Conservation (phyloP, 2,888 invertebrate species). For the Habroteleia sp. region DNA sequence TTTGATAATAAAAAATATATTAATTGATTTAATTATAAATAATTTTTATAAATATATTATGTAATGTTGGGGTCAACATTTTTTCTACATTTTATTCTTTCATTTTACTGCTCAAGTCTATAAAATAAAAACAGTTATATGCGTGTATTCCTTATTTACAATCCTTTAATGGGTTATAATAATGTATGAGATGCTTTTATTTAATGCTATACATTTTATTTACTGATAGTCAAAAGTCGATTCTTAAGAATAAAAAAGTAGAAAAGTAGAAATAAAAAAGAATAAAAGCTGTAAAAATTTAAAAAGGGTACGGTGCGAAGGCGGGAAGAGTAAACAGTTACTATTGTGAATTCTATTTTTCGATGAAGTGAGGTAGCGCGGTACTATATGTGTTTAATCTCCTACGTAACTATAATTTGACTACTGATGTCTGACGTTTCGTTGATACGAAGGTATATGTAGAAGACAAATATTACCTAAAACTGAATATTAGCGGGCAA, state of each 20-base stretch:
- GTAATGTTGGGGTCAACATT: background rate
- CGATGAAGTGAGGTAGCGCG: constrained; percentile 47
- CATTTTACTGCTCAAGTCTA: background rate
- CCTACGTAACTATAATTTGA: too few relatives aligned
- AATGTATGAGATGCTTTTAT: constrained; percentile 11
- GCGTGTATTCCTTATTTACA: background rate
- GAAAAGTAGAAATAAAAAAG: too few relatives aligned
- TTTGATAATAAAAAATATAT: constrained; percentile 5
- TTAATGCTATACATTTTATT: constrained; percentile 8
- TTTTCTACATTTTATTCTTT: background rate
- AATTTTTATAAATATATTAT: background rate
- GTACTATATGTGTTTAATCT: too few relatives aligned
- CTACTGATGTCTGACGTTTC: too few relatives aligned
- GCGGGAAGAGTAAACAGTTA: too few relatives aligned
- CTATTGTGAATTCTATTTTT: too few relatives aligned
- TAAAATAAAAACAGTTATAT: background rate
- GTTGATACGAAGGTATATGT: too few relatives aligned
- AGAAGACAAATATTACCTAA: too few relatives aligned
- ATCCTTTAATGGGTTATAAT: too few relatives aligned
- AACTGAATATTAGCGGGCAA: too few relatives aligned
- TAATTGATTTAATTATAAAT: constrained; percentile 3
- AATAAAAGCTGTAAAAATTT: constrained; percentile 20
- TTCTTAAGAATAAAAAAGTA: constrained; percentile 4
- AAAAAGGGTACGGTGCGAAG: constrained; percentile 24
- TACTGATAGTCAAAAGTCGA: constrained; percentile 29